A percentile compares a stretch with the other conserved stretches of the same genome.
Conservation (phyloP, 2,113 vertebrate genomes). For the Toxostoma redivivum region DNA sequence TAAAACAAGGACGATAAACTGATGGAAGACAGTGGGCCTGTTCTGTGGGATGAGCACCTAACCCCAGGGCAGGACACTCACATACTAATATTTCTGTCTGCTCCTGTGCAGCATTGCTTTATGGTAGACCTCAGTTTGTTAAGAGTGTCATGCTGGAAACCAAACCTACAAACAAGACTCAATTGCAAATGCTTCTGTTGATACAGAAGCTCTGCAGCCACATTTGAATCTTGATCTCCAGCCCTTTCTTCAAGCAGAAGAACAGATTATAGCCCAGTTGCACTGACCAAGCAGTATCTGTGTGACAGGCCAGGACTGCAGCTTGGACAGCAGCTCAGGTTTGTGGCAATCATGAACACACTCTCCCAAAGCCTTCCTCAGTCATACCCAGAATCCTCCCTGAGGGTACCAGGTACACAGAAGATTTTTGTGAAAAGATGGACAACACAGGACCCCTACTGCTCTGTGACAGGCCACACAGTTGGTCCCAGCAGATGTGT, state of each 20-base stretch:
- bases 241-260: not conserved
- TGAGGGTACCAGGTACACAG: rapidly evolving
- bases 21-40: not conserved
- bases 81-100: rapidly evolving
- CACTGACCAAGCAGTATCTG: not conserved
- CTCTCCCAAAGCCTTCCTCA: not conserved
- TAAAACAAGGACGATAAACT: not conserved
- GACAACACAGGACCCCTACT: not conserved
- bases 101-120: rapidly evolving
- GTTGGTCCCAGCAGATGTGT: not conserved
- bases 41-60: rapidly evolving
- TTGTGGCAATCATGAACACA: not conserved
- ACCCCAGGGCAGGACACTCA: rapidly evolving
- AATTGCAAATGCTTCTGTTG: not conserved
- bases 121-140: not conserved
- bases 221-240: not conserved
- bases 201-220: not conserved
- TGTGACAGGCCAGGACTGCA: not conserved
- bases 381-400: not conserved
- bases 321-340: not conserved
- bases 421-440: not conserved
- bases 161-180: not conserved
- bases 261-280: not conserved
- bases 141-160: not conserved
- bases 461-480: not conserved